Base-by-base conservation (phyloP, 1,140 invertebrate genomes). In the Heliconius melpomene region DNA sequence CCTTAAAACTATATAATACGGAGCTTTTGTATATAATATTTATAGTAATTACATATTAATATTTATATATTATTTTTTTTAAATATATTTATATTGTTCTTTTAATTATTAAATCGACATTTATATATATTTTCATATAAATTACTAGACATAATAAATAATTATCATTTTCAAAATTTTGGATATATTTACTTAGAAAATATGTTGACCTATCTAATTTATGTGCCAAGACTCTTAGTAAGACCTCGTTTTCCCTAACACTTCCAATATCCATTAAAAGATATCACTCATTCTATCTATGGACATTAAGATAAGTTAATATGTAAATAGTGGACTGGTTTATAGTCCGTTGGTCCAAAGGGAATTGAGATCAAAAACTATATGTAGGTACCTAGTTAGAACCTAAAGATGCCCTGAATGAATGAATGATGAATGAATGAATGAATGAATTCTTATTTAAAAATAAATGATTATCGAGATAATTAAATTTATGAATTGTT, bases 261-360 rank as follows among this genome's bases (percentile, higher is more conserved):
- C 54, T 80, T 38, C 75, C 46, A 71, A 81, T 81, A 78, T 38
- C 75, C 72, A 78, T 81, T 81, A 77, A 81, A 78, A 20, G 75
- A 81, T 78, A 78, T 77, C 72, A n/a, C 79, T 77, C 77, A 73
- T 78, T 38, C 79, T 77, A 71, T 77, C 79, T 77, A 57, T 77
- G 79, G 46, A 75, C 75, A 77, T 77, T 74, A 73, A 77, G 79
- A 78, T 81, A 81, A 81, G 79, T 77, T 78, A 78, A 54, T 81
- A 60, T 72, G 75, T 80, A 80, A 80, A 80, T 80, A 80, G 71
- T 80, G 72, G 75, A 75, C 79, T 77, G 79, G 54, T 71, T 81
- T 77, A 57, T 60, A 78, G 60, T 78, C 74, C 26, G 75, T 54
- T 78, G 36, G 60, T 54, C 54, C 57, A 73, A 40, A 71, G 72